Evolutionary conservation across 2,797 vertebrate genomes (phyloP).

Genomic region (Chaenodraco wilsoni): DNA sequence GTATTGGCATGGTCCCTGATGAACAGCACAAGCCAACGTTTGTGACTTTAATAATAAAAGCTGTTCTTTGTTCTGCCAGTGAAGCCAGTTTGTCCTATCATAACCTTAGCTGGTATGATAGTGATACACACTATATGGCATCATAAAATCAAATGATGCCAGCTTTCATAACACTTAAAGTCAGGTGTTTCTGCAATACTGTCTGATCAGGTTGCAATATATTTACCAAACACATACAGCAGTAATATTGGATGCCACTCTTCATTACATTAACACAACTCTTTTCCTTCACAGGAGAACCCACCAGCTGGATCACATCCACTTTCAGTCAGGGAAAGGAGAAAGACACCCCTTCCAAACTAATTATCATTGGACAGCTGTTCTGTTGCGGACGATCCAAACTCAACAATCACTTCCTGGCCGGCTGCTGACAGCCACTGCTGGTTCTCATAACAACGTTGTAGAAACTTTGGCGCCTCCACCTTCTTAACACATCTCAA

Average conservation of each 20-base stretch:
- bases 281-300: slow-evolving; percentile 10
- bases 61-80: background rate
- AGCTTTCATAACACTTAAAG: background rate
- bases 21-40: too few relatives aligned
- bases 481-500: slow-evolving; percentile 47
- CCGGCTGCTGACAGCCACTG: slow-evolving; percentile 53
- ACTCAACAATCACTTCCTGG: slow-evolving; percentile 65
- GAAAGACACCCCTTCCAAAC: slow-evolving; percentile 65
- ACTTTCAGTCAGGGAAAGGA: slow-evolving; percentile 45
- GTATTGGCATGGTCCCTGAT: too few relatives aligned
- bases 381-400: slow-evolving; percentile 64
- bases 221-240: background rate
- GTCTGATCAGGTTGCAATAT: slow-evolving; percentile 9
- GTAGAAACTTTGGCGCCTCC: slow-evolving; percentile 25
- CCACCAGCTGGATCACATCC: slow-evolving; percentile 62
- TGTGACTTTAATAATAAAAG: background rate
- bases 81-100: too few relatives aligned
- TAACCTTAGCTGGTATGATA: background rate
- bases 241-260: slow-evolving; percentile 11
- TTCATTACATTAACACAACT: slow-evolving; percentile 38
- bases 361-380: slow-evolving; percentile 78
- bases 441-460: background rate
- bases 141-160: background rate
- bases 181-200: background rate
- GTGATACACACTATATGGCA: background rate